Evolutionary conservation across 2,113 vertebrate genomes (phyloP), one percentile per base, ranked within the genome.

Genomic region (Heterotilapia buettikoferi): DNA sequence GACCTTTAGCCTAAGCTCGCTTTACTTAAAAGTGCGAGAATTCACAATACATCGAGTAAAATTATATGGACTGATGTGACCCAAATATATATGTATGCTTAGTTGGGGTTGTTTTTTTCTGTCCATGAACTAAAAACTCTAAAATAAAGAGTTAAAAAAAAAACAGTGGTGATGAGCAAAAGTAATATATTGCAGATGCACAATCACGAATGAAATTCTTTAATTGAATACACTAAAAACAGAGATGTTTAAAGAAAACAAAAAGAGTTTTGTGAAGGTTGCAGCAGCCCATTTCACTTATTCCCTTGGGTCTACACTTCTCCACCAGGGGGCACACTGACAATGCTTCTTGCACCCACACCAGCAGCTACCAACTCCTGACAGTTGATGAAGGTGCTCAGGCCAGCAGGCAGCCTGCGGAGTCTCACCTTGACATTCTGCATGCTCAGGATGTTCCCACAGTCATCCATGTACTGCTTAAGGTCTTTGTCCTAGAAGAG

Each of bases 401-500:
- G 82, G 52, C 21, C 81, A 86, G 89, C 88, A 81, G 83, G 85
- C 63, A 5, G 45, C 86, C 81, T 86, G 89, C 14, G 1, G 73
- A 86, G 57, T 47, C 91, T 96, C 94, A 97, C 97, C 97, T 98
- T 98, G 86, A 98, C 97, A 43, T 98, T 98, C 90, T 97, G 96
- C 95, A 98, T 97, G 94, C 97, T 97, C 95, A 98, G 98, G 93
- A 98, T 91, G 88, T 97, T 98, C 90, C 97, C 97, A 80, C 97
- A 98, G 94, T 98, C 97, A 52, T 98, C 97, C 95, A 98, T 96
- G 93, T 98, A 98, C 96, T 98, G 97, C 94, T 98, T 98, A 76
- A 98, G 96, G 95, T 98, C 97, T 95, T 98, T 98, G 95, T 98
- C 97, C 97, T 98, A 47, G 57, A 93, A 6, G 10, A 84, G 40